These are phyloP conservation scores for Solea senegalensis DNA, from an alignment of 2,113 vertebrate genomes.

Conservation along the genomic window DNA sequence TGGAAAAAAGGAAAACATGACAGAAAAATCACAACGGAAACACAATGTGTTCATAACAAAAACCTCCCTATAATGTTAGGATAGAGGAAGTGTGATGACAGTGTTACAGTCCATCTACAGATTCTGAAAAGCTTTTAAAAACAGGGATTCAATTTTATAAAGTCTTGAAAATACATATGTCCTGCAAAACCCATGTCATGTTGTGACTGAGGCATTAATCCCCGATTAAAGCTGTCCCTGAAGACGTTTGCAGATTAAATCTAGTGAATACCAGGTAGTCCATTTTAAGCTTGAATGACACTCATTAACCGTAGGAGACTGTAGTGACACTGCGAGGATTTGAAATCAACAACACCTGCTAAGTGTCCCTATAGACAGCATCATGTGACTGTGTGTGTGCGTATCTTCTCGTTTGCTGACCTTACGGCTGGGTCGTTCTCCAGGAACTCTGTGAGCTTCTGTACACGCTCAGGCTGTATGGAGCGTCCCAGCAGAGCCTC, in stretches of 20 bases:
- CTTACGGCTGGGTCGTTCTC: slow-evolving; percentile 96
- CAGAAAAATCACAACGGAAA: neutral
- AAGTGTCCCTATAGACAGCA: neutral
- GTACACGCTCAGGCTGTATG: slow-evolving; percentile 92
- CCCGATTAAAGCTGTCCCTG: neutral
- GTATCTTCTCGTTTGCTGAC: slow-evolving; percentile 76
- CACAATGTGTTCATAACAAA: too few relatives aligned
- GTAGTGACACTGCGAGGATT: neutral
- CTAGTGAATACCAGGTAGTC: slow-evolving; percentile 10
- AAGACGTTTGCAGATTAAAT: neutral
- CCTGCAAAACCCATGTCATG: neutral
- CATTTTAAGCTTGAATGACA: slow-evolving; percentile 5
- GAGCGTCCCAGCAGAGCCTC: slow-evolving; percentile 94
- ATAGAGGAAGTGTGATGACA: too few relatives aligned
- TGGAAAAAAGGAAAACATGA: neutral
- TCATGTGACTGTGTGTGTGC: neutral
- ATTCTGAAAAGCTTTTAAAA: too few relatives aligned
- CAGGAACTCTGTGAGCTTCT: slow-evolving; percentile 94
- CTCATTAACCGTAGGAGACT: neutral
- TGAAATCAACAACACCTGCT: neutral
- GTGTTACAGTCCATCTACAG: too few relatives aligned
- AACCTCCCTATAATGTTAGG: too few relatives aligned
- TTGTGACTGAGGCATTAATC: neutral
- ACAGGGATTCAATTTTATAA: too few relatives aligned
- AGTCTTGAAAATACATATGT: too few relatives aligned